Evolutionary conservation across 2,888 invertebrate genomes (phyloP).

Genomic region (Gymnocheta viridis): DNA sequence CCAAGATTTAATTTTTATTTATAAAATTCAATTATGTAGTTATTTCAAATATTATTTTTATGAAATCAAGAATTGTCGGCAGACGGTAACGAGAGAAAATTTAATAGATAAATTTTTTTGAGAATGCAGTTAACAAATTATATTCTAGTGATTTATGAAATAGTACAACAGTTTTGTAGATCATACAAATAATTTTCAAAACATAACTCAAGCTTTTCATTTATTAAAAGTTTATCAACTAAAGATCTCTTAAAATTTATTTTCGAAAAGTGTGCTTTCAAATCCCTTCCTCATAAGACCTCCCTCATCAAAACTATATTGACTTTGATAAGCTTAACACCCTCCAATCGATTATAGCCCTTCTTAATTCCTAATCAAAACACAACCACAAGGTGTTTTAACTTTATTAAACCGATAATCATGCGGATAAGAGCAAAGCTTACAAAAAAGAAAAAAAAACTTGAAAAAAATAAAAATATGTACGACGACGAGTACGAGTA

Average conservation of each 20-base stretch:
- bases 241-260: not conserved
- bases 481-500: not conserved
- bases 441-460: constrained; percentile 7
- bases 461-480: not conserved
- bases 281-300: not conserved
- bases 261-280: not conserved
- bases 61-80: no score
- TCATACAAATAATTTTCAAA: no score
- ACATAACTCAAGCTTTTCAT: no score
- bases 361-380: not conserved
- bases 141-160: no score
- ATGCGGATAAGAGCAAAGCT: constrained; percentile 11
- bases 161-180: no score
- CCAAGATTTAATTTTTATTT: no score
- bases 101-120: no score
- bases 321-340: not conserved
- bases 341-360: not conserved
- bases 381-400: not conserved
- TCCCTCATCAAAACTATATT: not conserved
- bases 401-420: constrained; percentile 49
- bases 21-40: no score
- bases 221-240: no score
- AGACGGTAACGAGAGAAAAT: no score
- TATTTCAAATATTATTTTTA: no score
- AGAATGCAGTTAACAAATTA: no score